A percentile compares a stretch with the other conserved stretches of the same genome.
These are phyloP conservation scores for Phoenicopterus ruber DNA, from an alignment of 2,113 vertebrate species.

Conservation along the genomic window DNA sequence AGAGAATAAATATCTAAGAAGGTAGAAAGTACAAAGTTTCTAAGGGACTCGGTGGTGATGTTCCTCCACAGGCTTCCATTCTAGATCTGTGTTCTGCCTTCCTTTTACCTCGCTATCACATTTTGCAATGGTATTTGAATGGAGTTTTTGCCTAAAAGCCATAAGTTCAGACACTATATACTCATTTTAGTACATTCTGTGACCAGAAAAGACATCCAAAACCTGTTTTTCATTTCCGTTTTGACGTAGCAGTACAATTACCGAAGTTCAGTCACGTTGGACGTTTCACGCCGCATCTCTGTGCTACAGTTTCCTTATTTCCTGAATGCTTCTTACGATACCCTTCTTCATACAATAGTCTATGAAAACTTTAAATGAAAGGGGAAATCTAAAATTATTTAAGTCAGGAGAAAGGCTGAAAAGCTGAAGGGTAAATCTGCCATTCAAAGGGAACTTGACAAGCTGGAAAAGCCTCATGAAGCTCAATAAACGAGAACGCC, in stretches of 20 bases:
- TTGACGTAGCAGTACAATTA: neutral
- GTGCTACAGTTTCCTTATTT: neutral
- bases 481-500: neutral
- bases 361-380: conserved; percentile 1
- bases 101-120: neutral
- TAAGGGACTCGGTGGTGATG: neutral
- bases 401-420: neutral
- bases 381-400: conserved; percentile 6
- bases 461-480: neutral
- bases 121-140: neutral
- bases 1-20: neutral
- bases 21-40: neutral
- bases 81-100: neutral
- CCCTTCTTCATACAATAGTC: neutral
- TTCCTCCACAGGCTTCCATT: neutral
- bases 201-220: neutral
- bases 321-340: neutral
- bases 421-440: conserved; percentile 14
- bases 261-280: neutral
- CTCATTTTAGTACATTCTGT: neutral
- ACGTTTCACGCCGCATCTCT: neutral
- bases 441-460: neutral
- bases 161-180: neutral
- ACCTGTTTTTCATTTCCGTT: neutral
- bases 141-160: neutral